Conservation (phyloP, 2,113 vertebrate species). For the Callithrix jacchus region DNA sequence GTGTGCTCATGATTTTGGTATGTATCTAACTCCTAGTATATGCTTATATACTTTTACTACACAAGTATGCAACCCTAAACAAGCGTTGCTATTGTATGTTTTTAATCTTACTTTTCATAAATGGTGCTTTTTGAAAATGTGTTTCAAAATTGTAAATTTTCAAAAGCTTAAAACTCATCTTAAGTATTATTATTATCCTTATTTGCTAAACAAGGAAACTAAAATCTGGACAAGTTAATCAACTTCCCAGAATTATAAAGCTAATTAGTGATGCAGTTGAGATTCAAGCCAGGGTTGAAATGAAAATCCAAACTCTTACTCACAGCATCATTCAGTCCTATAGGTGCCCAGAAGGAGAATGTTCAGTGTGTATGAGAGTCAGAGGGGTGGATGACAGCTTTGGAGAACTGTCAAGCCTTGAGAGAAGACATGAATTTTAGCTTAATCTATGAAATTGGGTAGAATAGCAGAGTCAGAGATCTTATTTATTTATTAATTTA, state of each 20-base stretch:
- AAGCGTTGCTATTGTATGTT: background rate
- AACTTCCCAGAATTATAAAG: background rate
- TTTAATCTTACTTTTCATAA: conserved; percentile 8
- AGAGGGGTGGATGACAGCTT: background rate
- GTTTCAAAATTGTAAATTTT: conserved; percentile 25
- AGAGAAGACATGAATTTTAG: background rate
- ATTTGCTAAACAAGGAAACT: conserved; percentile 13
- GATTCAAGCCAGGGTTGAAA: background rate
- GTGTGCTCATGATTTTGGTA: background rate
- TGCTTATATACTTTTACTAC: background rate
- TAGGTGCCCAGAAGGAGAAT: background rate
- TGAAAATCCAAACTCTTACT: background rate
- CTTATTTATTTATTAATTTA: no score
- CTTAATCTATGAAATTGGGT: background rate
- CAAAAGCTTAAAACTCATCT: background rate
- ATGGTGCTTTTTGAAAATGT: background rate
- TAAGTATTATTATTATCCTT: background rate
- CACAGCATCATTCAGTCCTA: background rate
- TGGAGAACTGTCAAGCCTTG: background rate
- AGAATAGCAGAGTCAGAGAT: background rate
- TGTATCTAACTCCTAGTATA: background rate
- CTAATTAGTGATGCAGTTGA: background rate
- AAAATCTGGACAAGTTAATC: background rate
- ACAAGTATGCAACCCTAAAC: background rate
- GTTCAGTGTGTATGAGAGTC: background rate